Evolutionary conservation across 1,140 invertebrate genomes (phyloP).

Genomic region (Augochlora pura): DNA sequence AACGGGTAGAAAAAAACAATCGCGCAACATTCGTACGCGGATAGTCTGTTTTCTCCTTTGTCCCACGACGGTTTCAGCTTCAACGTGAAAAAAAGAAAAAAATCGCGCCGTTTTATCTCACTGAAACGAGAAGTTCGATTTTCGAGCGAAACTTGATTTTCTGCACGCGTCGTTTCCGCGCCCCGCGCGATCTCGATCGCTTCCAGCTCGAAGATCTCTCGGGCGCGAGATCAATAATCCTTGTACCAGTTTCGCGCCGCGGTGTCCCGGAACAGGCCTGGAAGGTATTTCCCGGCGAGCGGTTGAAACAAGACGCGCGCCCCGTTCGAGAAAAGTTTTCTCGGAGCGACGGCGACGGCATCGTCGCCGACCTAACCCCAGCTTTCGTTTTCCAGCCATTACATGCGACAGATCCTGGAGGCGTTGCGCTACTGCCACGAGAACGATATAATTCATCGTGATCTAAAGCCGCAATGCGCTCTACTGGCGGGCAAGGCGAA

Average conservation of each 20-base stretch:
- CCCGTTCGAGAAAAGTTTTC: neutral
- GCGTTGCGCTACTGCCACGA: conserved; percentile 97
- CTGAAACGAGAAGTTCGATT: too few species aligned
- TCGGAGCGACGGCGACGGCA: neutral
- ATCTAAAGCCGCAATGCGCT: conserved; percentile 97
- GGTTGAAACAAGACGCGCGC: neutral
- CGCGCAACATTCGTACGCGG: too few species aligned
- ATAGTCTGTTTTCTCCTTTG: too few species aligned
- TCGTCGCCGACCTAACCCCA: neutral
- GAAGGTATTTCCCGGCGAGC: neutral
- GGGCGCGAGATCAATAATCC: neutral
- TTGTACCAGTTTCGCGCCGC: neutral
- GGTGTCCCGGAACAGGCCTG: neutral
- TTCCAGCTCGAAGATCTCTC: neutral
- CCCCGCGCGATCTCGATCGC: neutral
- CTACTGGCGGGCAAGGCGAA: conserved; percentile 97
- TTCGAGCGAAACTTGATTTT: too few species aligned
- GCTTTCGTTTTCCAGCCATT: conserved; percentile 88
- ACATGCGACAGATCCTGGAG: conserved; percentile 98
- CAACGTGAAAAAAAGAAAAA: too few species aligned
- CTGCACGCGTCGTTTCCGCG: too few species aligned
- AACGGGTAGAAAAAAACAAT: too few species aligned
- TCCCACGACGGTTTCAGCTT: too few species aligned
- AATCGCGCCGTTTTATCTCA: too few species aligned
- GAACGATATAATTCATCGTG: conserved; percentile 97